Evolutionary conservation across 2,888 invertebrate species (phyloP), one percentile per base, ranked within the genome.

Genomic region (Acronicta psi): DNA sequence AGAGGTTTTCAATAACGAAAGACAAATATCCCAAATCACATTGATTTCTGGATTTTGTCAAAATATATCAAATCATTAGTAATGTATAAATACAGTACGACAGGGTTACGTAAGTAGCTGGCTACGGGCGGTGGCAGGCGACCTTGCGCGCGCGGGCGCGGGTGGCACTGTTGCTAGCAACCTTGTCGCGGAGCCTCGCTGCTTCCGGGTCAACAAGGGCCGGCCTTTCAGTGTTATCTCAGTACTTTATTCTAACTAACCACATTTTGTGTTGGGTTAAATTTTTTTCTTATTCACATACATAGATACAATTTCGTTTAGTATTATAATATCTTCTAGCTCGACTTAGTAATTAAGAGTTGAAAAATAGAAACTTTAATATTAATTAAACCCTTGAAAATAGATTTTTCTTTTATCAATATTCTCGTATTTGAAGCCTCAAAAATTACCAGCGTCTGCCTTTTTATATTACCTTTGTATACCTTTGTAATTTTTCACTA

Each of bases 171-270:
- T 63, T 69, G 74, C 79, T 73, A 73, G 77, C 85, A 90, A 90
- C 93, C 92, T 93, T 93, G 93, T 85, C 84, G 82, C 79, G 84
- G 85, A 88, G 86, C 87, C 86, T 81, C 82, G 82, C 25, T 77
- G 85, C 88, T 93, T 93, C 93, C 93, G 93, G 91, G 92, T 92
- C 86, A 85, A 77, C 75, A 85, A 90, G 89, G 90, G 89, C 89
- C 82, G 85, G 82, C 87, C 85, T 89, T 89, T 85, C 82, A 83
- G 83, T 69, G 73, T 75, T 78, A 79, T 65, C 62, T 57, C 65
- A 61, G 51, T 71, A 67, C 50, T 53, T 54, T 47, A 59, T 60
- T 55, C 49, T 58, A 58, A 58, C 54, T 50, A 62, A 17, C 52
- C 17, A 57, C 7, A 47, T 52, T 34, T 57, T 31, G 18, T 59